Base-by-base conservation (phyloP, 2,113 vertebrate species). In the Noturus placidus region DNA sequence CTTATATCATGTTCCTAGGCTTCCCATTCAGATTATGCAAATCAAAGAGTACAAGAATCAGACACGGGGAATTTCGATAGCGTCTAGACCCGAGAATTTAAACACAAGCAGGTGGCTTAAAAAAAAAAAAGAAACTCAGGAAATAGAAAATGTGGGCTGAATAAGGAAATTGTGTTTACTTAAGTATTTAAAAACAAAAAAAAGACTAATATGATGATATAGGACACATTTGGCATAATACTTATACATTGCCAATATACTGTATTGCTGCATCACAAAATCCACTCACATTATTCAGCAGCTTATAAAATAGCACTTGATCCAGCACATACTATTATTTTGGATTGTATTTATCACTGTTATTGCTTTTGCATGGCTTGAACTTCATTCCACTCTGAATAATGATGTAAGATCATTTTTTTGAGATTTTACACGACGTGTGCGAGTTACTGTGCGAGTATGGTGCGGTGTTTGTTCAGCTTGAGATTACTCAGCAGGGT, bases 401-500 rank as follows among this genome's bases (percentile, higher is more conserved):
- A n/a, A 33, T 57, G 50, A 30, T 33, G 42, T 27, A 27, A 46
- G 10, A 27, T 42, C 4, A n/a, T 54, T 30, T 59, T 59, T 81
- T 30, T 22, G 42, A 70, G 38, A 70, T 63, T 61, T 56, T 56
- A 13, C 38, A 13, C 50, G 33, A 38, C 2, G 33, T 33, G 65
- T 33, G 33, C 0, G 17, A 25, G 33, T 25, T 84, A 50, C 57
- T 69, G 42, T 57, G 46, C 13, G n/a, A 30, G 54, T 74, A 20
- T 59, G 20, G 67, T 46, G 52, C 69, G 38, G n/a, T 84, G 54
- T 87, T 87, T 80, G 76, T 80, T 87, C 88, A 87, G 88, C 81
- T 89, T 61, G 57, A 19, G 20, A 3, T 79, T 11, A 46, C 82
- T 38, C 35, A 87, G n/a, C 22, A 27, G 54, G 86, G 20, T 54